Evolutionary conservation across 2,888 invertebrate genomes (phyloP), one percentile per base, ranked within the genome.

Genomic region (Sphecodes monilicornis): DNA sequence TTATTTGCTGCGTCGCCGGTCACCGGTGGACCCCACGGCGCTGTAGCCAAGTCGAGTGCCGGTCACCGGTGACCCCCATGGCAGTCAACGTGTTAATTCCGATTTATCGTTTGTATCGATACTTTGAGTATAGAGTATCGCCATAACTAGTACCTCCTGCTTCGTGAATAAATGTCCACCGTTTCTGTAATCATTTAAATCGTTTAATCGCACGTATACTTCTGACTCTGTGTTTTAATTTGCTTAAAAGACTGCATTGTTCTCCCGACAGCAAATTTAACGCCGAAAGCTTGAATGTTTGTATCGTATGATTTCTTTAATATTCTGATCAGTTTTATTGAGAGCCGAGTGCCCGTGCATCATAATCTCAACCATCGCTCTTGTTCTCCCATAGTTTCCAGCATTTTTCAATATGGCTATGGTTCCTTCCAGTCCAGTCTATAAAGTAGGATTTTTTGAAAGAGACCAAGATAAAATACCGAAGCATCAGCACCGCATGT

Each of bases 401-500:
- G 8, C 50, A 60, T 11, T 76, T 84, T 78, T 77, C 84, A 70
- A 89, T 83, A 82, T 80, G 68, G n/a, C 29, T 43, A 10, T 36
- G 13, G 22, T 11, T 66, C 68, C 60, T 76, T 73, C 68, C 39
- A 32, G 80, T 43, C 16, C 76, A n/a, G 70, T 39, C 68, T 22
- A 86, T 86, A 77, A 87, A 77, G 81, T 68, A 39, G 43, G 18
- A 78, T 85, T 81, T n/a, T 80, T 83, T 69, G 78, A 78, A 81
- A 74, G 39, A 75, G 73, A 80, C 75, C 75, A 60, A 76, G 76
- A 82, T 83, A 78, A 86, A 90, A 86, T 85, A 82, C 80, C 73
- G 60, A 71, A 78, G 68, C 76, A 75, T 10, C 46, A 81, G 82
- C 83, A 32, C 86, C 90, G 74, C 66, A 46, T 88, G 89, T 90